A percentile compares a stretch with the other conserved stretches of the same genome.
Conservation (phyloP, 2,113 vertebrate genomes). For the Sclerurus mexicanus region DNA sequence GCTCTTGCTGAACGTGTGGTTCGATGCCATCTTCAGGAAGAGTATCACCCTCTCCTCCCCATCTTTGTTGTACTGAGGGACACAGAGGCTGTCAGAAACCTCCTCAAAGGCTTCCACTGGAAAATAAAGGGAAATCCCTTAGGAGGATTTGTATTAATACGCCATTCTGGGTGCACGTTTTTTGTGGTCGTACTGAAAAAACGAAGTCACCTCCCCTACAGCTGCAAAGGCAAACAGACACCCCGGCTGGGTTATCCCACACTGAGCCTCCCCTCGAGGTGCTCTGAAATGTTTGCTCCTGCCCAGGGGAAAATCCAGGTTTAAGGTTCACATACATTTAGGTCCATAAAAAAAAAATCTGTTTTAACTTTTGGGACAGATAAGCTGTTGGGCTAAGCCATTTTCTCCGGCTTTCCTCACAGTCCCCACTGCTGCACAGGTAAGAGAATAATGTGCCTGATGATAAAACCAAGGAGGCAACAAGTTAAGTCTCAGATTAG, state of each 20-base stretch:
- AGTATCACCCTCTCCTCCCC: constrained; percentile 93
- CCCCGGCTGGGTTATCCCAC: neutral
- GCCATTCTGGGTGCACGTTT: rapidly evolving
- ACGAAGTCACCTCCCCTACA: rapidly evolving
- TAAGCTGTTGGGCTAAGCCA: neutral
- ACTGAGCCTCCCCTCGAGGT: rapidly evolving
- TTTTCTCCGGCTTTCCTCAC: neutral
- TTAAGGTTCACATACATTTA: neutral
- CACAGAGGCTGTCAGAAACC: constrained; percentile 91
- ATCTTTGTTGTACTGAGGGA: constrained; percentile 89
- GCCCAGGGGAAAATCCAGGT: neutral
- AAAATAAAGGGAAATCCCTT: rapidly evolving
- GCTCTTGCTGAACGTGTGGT: constrained; percentile 72
- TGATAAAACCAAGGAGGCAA: neutral
- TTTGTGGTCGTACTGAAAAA: neutral
- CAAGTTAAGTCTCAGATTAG: neutral
- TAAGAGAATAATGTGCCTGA: neutral
- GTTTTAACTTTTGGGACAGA: neutral
- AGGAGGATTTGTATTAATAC: rapidly evolving
- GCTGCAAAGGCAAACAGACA: neutral
- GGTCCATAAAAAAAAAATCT: neutral
- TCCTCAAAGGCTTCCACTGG: constrained; percentile 96
- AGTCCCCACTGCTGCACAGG: neutral
- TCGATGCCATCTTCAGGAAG: constrained; percentile 89
- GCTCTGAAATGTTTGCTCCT: neutral